Evolutionary conservation across 2,113 vertebrate genomes (phyloP).

Genomic region (Harpagus bidentatus): DNA sequence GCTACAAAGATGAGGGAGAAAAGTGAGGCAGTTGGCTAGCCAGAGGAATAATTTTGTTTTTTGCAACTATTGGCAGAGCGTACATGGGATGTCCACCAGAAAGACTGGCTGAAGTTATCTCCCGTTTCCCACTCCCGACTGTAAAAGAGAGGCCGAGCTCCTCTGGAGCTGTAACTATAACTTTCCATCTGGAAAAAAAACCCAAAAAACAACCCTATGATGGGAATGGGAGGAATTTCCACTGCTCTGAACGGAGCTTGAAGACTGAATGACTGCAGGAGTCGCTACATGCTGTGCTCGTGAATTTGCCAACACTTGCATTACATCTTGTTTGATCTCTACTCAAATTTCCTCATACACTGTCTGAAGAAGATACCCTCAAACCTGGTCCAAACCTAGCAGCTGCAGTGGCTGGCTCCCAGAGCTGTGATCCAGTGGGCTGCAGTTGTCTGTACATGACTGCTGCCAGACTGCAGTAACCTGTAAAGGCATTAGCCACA

Average conservation of each 20-base stretch:
- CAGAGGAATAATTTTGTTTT: background rate
- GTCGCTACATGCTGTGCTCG: background rate
- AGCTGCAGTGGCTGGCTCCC: slow-evolving; percentile 19
- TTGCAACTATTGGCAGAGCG: background rate
- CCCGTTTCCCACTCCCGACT: background rate
- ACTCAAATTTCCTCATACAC: background rate
- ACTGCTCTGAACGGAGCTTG: background rate
- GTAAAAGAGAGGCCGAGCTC: background rate
- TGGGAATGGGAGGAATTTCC: background rate
- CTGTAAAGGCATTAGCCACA: background rate
- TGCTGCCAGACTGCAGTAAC: slow-evolving; percentile 3
- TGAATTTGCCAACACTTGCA: background rate
- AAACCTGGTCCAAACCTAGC: background rate
- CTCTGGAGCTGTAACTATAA: background rate
- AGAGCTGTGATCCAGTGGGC: background rate
- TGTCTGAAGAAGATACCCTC: slow-evolving; percentile 13
- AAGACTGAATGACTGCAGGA: background rate
- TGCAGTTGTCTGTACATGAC: background rate
- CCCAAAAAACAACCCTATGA: background rate
- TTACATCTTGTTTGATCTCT: slow-evolving; percentile 15
- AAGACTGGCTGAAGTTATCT: background rate
- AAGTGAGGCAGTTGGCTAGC: background rate
- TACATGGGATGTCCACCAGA: background rate
- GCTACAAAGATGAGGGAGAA: background rate
- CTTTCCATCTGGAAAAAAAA: background rate